These are phyloP conservation scores for Corythornis vintsioides DNA, from an alignment of 2,113 vertebrate genomes.

Conservation along the genomic window DNA sequence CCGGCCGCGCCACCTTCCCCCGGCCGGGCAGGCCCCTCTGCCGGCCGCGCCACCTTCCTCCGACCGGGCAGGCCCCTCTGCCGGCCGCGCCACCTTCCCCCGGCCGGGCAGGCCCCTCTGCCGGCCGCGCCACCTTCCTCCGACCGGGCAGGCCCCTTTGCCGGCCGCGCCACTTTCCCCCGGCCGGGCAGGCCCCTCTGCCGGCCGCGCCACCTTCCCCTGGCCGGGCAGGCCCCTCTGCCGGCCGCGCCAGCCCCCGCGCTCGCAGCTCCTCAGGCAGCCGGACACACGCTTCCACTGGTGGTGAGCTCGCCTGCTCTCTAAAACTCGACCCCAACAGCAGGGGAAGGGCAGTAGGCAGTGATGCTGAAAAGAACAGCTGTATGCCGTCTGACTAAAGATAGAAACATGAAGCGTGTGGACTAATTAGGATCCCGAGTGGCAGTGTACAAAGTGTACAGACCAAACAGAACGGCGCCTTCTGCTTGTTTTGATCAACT, in stretches of 20 bases:
- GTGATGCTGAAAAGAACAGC: constrained; percentile 9
- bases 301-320: accelerated
- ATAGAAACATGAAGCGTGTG: constrained; percentile 27
- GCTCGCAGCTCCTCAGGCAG: accelerated
- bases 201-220: neutral
- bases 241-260: accelerated
- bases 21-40: neutral
- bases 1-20: no score
- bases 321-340: neutral
- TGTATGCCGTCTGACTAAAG: constrained; percentile 46
- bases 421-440: constrained; percentile 54
- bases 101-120: no score
- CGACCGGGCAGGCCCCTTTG: no score
- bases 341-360: neutral
- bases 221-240: neutral
- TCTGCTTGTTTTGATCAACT: constrained; percentile 58
- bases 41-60: no score
- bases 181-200: no score
- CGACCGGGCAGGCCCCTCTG: neutral
- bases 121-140: neutral
- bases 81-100: neutral
- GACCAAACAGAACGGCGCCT: constrained; percentile 31
- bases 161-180: neutral
- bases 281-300: neutral
- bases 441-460: constrained; percentile 25